These are phyloP conservation scores for Hyles lineata DNA, from an alignment of 2,888 invertebrate species.

Conservation along the genomic window DNA sequence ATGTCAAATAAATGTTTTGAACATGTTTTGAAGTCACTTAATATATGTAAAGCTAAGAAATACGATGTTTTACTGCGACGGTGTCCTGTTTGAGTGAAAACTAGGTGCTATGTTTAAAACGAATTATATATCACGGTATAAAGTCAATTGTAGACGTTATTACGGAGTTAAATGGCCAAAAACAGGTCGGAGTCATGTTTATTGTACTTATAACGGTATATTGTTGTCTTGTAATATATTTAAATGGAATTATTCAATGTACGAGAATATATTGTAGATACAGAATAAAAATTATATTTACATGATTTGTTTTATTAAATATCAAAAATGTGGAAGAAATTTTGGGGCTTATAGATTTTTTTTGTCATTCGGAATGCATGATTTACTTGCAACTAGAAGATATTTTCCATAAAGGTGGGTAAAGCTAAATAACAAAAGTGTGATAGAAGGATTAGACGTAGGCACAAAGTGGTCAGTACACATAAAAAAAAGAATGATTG, in stretches of 20 bases:
- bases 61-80: neutral
- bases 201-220: constrained; percentile 68
- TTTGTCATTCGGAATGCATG: no score
- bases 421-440: no score
- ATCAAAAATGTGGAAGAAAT: neutral
- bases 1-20: neutral
- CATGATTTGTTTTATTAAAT: constrained; percentile 38
- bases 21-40: neutral
- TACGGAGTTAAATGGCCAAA: constrained; percentile 59
- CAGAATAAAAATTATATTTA: constrained; percentile 76
- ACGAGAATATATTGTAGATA: constrained; percentile 80
- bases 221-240: constrained; percentile 78
- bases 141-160: constrained; percentile 47
- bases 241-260: constrained; percentile 67
- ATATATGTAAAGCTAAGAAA: neutral
- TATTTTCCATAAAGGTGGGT: no score
- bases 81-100: constrained; percentile 14
- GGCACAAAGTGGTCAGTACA: no score
- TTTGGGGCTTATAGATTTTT: no score
- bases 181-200: constrained; percentile 78
- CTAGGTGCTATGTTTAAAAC: constrained; percentile 61
- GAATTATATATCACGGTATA: constrained; percentile 45
- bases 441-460: no score
- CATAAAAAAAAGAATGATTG: no score
- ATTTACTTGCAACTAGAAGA: no score